These are phyloP conservation scores for Ptychoptera albimana DNA, from an alignment of 2,888 invertebrate genomes.

Conservation along the genomic window DNA sequence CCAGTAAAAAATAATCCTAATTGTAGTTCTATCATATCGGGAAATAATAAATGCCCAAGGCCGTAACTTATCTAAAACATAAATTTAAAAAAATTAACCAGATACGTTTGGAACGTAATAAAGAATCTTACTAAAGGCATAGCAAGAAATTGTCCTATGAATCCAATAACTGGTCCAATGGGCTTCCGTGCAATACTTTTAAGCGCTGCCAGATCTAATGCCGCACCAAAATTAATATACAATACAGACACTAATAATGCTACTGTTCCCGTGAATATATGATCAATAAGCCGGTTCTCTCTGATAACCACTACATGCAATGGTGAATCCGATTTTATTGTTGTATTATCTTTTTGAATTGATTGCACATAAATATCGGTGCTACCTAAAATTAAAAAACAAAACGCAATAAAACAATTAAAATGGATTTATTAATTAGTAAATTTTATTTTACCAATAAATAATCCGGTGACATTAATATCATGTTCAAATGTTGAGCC, in stretches of 20 bases:
- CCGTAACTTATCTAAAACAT: conserved; percentile 49
- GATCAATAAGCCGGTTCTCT: conserved; percentile 48
- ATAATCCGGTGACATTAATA: conserved; percentile 5
- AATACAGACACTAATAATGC: conserved; percentile 60
- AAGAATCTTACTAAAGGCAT: conserved; percentile 65
- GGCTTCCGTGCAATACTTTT: conserved; percentile 50
- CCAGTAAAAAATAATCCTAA: conserved; percentile 82
- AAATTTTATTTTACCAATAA: conserved; percentile 8
- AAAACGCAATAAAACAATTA: neutral
- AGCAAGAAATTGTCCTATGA: conserved; percentile 59
- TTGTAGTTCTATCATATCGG: conserved; percentile 49
- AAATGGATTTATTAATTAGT: too few species aligned
- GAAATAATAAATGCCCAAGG: conserved; percentile 54
- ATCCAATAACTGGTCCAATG: conserved; percentile 61
- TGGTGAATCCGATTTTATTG: conserved; percentile 15
- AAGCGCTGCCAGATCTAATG: conserved; percentile 59
- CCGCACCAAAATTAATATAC: conserved; percentile 84
- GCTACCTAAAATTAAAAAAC: conserved; percentile 15
- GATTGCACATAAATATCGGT: conserved; percentile 19
- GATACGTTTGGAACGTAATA: neutral
- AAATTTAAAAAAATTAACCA: neutral
- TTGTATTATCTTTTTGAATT: conserved; percentile 14
- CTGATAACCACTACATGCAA: conserved; percentile 42
- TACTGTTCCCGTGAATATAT: conserved; percentile 57
- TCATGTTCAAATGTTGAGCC: neutral